These are phyloP conservation scores for Nyctibius grandis DNA, from an alignment of 2,797 vertebrate genomes.

Conservation along the genomic window DNA sequence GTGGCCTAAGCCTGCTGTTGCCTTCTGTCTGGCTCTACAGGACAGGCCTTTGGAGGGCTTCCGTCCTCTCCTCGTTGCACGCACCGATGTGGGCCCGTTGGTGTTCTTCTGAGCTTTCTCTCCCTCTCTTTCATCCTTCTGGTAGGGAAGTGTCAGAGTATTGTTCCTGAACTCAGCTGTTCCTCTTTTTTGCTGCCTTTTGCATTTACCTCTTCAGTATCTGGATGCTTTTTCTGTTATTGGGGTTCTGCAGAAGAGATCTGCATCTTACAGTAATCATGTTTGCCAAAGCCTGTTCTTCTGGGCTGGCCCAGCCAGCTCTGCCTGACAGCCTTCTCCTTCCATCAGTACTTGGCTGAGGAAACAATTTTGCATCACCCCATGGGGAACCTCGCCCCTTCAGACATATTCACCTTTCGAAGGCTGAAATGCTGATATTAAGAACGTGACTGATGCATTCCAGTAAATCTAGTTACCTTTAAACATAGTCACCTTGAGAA, in stretches of 20 bases:
- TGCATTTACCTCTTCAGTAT: not conserved
- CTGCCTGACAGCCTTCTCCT: not conserved
- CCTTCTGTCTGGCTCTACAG: not conserved
- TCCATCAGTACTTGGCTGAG: not conserved
- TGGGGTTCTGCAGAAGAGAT: not conserved
- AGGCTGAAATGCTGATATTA: not conserved
- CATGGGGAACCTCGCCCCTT: not conserved
- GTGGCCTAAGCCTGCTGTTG: not conserved
- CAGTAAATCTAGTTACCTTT: not conserved
- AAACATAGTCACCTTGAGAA: not conserved
- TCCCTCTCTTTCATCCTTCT: not conserved
- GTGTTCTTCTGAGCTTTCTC: rapidly evolving
- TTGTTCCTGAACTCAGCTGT: not conserved
- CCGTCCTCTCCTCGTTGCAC: not conserved
- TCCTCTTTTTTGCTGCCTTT: not conserved
- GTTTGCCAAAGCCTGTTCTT: not conserved
- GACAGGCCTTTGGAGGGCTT: not conserved
- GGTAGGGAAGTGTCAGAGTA: not conserved
- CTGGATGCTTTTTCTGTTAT: not conserved
- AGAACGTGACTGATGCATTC: not conserved
- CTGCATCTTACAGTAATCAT: not conserved
- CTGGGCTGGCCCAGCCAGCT: not conserved
- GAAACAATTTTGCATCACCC: not conserved
- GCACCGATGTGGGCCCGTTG: rapidly evolving
- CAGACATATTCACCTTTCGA: not conserved